These are phyloP conservation scores for Pogonus chalceus DNA, from an alignment of 1,140 invertebrate genomes.

Conservation along the genomic window DNA sequence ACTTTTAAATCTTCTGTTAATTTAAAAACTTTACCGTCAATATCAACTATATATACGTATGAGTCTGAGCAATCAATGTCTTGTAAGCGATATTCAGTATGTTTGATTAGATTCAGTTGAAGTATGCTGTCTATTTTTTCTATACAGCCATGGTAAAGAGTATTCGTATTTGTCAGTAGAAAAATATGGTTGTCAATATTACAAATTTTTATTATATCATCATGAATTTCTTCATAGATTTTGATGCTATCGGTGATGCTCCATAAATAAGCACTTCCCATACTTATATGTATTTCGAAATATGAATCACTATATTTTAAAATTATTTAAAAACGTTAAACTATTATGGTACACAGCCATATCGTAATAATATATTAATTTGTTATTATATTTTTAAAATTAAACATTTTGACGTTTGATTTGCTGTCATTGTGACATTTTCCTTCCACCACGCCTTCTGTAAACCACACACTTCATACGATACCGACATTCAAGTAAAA, in stretches of 20 bases:
- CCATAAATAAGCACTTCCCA: conserved; percentile 23
- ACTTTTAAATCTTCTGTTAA: conserved; percentile 41
- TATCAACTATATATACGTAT: conserved; percentile 50
- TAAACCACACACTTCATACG: not conserved
- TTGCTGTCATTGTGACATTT: not conserved
- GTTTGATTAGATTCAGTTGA: conserved; percentile 15
- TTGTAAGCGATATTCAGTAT: conserved; percentile 14
- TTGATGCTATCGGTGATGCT: conserved; percentile 19
- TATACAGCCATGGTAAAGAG: conserved; percentile 24
- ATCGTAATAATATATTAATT: conserved; percentile 3
- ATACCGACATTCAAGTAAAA: too few species aligned
- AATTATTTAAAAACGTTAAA: not conserved
- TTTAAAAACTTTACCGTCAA: conserved; percentile 48
- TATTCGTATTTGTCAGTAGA: conserved; percentile 22
- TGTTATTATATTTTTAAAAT: not conserved
- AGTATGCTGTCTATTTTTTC: conserved; percentile 19
- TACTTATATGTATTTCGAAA: conserved; percentile 4
- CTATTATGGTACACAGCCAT: not conserved
- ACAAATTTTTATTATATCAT: conserved; percentile 24
- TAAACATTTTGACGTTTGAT: not conserved
- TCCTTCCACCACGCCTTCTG: not conserved
- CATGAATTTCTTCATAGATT: conserved; percentile 18
- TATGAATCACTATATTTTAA: not conserved
- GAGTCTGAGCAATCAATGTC: conserved; percentile 52
- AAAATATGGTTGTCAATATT: conserved; percentile 27